Conservation (phyloP, 2,113 vertebrate genomes). For the Triplophysa tibetana region DNA sequence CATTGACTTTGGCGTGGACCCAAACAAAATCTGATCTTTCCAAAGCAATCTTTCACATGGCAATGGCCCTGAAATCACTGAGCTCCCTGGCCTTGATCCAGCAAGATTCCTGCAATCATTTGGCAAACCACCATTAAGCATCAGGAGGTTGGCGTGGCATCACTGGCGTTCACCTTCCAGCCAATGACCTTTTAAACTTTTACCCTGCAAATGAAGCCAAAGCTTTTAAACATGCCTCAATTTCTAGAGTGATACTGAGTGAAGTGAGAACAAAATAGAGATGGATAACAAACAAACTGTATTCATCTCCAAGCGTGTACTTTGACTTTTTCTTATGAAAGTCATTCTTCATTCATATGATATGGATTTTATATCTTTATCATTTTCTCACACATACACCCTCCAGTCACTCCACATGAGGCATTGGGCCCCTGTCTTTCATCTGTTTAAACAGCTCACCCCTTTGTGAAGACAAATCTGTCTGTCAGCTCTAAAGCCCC, state of each 20-base stretch:
- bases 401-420: conserved; percentile 11
- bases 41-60: conserved; percentile 20
- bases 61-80: conserved; percentile 21
- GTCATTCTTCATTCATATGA: conserved; percentile 42
- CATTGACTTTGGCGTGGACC: conserved; percentile 8
- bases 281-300: background rate
- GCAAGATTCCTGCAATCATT: conserved; percentile 15
- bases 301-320: conserved; percentile 25
- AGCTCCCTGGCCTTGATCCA: conserved; percentile 1
- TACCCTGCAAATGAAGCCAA: background rate
- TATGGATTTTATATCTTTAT: conserved; percentile 28
- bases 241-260: conserved; percentile 12
- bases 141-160: conserved; percentile 26
- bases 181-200: conserved; percentile 17
- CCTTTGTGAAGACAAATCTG: conserved; percentile 26
- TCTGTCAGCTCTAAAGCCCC: conserved; percentile 9
- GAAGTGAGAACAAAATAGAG: background rate
- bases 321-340: conserved; percentile 39
- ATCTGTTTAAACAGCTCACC: conserved; percentile 32
- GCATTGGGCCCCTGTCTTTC: conserved; percentile 7
- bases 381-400: conserved; percentile 26
- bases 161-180: conserved; percentile 2
- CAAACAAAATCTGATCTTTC: background rate
- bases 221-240: background rate
- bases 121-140: conserved; percentile 25